These are phyloP conservation scores for Pandion haliaetus DNA, from an alignment of 2,113 vertebrate genomes.

Conservation along the genomic window DNA sequence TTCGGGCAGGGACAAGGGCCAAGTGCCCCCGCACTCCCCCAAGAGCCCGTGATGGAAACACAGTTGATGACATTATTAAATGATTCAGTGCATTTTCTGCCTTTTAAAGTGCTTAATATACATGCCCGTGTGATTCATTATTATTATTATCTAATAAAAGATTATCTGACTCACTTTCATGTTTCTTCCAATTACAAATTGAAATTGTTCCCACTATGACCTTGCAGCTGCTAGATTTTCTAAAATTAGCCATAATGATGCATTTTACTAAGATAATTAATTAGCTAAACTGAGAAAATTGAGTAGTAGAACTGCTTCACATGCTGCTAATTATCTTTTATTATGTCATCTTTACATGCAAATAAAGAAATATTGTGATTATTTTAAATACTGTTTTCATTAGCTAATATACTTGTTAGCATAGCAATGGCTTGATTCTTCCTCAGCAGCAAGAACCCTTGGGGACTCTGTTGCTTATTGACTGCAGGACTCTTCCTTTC, in stretches of 20 bases:
- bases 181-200: slow-evolving; percentile 64
- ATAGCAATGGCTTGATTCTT: background rate
- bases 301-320: slow-evolving; percentile 60
- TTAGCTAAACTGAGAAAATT: slow-evolving; percentile 71
- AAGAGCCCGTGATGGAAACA: background rate
- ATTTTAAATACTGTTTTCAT: slow-evolving; percentile 65
- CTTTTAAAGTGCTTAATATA: slow-evolving; percentile 24
- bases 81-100: slow-evolving; percentile 31
- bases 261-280: slow-evolving; percentile 71
- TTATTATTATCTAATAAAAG: slow-evolving; percentile 65
- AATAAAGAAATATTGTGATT: slow-evolving; percentile 76
- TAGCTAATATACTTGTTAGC: slow-evolving; percentile 55
- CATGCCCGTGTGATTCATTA: slow-evolving; percentile 23
- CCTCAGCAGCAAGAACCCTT: background rate
- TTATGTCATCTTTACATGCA: slow-evolving; percentile 70
- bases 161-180: slow-evolving; percentile 69
- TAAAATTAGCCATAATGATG: slow-evolving; percentile 72
- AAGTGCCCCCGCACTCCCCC: background rate
- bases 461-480: background rate
- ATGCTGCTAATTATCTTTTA: slow-evolving; percentile 71
- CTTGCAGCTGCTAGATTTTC: slow-evolving; percentile 70
- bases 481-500: background rate
- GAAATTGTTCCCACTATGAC: slow-evolving; percentile 65
- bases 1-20: background rate
- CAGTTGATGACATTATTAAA: background rate